Evolutionary conservation across 1,140 invertebrate genomes (phyloP), one percentile per base, ranked within the genome.

Genomic region (Drosophila tropicalis): DNA sequence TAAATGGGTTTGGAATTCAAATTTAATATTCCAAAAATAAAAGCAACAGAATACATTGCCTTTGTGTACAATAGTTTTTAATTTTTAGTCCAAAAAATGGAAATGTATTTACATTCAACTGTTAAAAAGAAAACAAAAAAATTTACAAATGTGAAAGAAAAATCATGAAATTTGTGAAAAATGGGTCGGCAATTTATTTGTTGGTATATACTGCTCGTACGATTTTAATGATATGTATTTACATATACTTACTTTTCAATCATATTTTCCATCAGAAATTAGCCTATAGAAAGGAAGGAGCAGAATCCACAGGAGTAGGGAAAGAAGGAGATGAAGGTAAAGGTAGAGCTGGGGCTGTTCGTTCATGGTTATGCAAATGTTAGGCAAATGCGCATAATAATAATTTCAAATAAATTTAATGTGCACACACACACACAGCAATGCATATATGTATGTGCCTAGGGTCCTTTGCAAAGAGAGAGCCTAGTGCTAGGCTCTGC

Each of bases 331-430:
- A 64, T 40, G 13, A 41, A 44, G 72, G 70, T 57, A 12, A 32
- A 41, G 12, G 60, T 22, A 10, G 5, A 29, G 39, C 10, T 10
- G n/a, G 12, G 55, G 55, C n/a, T 5, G 39, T 51, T 34, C 70
- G 72, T 61, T 74, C 71, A 75, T 72, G 72, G 74, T 76, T 76
- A 76, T 76, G 74, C 74, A 76, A 76, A 76, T 76, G 66, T 76
- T 76, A 76, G 74, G 74, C 77, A 76, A 76, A 76, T 76, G 74
- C 72, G 74, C 74, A 76, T 76, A 76, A 76, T 76, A 76, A 76
- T 76, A 76, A 76, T 76, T 76, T 76, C 74, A 76, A 76, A 76
- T 76, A 76, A 76, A 76, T 76, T 76, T 76, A 76, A 76, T 76
- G 72, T 75, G 67, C 72, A 25, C 71, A 74, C 71, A 74, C 70